These are phyloP conservation scores for Pseudopleuronectes americanus DNA, from an alignment of 2,797 vertebrate species.

Conservation along the genomic window DNA sequence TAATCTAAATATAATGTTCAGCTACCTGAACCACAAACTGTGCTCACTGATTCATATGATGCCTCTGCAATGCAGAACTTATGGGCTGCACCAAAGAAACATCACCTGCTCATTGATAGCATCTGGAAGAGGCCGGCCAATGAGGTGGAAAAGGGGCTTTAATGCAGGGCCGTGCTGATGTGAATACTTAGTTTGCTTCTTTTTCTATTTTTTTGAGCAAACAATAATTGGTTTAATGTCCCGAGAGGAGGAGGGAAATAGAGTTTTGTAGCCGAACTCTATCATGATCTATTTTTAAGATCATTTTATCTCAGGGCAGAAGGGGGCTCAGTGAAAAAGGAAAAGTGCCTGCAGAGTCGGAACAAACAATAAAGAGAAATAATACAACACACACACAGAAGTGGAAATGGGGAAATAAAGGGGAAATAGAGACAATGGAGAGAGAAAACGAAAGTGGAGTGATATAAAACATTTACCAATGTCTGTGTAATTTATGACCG, in stretches of 20 bases:
- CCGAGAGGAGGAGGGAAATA: conserved; percentile 46
- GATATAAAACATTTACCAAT: conserved; percentile 19
- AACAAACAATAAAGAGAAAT: conserved; percentile 35
- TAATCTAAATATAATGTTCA: conserved; percentile 30
- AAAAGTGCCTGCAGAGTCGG: conserved; percentile 35
- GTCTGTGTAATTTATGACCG: conserved; percentile 29
- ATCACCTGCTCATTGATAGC: conserved; percentile 69
- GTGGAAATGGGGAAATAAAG: not conserved
- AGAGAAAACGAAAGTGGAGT: conserved; percentile 13
- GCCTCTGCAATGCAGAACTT: conserved; percentile 78
- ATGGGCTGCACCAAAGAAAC: conserved; percentile 70
- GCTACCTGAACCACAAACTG: conserved; percentile 38
- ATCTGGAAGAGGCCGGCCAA: conserved; percentile 62
- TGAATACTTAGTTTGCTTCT: conserved; percentile 23
- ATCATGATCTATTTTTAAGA: conserved; percentile 63
- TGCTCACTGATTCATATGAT: conserved; percentile 60
- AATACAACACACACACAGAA: conserved; percentile 20
- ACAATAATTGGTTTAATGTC: conserved; percentile 56
- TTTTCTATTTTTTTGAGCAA: conserved; percentile 19
- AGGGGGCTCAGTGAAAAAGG: conserved; percentile 25
- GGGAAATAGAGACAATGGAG: conserved; percentile 5
- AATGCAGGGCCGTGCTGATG: conserved; percentile 34
- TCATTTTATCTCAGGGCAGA: conserved; percentile 53
- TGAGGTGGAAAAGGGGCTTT: conserved; percentile 64
- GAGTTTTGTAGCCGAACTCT: conserved; percentile 51